These are phyloP conservation scores for Ganaspis sp. DNA, from an alignment of 1,140 invertebrate species.

Conservation along the genomic window DNA sequence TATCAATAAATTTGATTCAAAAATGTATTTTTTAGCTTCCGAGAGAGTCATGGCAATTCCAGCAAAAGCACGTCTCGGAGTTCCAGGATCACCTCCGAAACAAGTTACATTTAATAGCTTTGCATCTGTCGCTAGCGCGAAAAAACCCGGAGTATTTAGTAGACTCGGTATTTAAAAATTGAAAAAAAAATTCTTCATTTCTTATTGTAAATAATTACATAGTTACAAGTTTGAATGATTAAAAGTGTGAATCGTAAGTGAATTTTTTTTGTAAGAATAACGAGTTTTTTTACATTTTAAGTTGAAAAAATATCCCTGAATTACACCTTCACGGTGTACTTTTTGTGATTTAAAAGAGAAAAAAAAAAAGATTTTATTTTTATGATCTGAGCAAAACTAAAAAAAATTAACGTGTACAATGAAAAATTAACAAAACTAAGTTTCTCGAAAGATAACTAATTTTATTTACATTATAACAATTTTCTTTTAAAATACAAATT, in stretches of 20 bases:
- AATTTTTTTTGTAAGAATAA: not conserved
- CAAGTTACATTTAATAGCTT: constrained; percentile 74
- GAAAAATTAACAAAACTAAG: too few relatives aligned
- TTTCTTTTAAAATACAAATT: not conserved
- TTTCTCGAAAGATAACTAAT: too few relatives aligned
- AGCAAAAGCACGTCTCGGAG: constrained; percentile 71
- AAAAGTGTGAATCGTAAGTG: not conserved
- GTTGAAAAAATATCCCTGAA: too few relatives aligned
- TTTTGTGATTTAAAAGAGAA: too few relatives aligned
- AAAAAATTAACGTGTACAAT: not conserved
- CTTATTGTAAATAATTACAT: constrained; percentile 34
- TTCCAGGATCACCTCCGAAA: constrained; percentile 51
- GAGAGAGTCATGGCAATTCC: constrained; percentile 63
- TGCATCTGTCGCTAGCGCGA: constrained; percentile 62
- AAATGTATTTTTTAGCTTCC: constrained; percentile 62
- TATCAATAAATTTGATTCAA: not conserved
- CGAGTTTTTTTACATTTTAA: not conserved
- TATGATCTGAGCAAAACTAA: too few relatives aligned
- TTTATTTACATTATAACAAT: not conserved
- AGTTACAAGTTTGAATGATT: constrained; percentile 13
- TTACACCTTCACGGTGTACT: too few relatives aligned
- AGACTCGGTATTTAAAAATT: constrained; percentile 67
- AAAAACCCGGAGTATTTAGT: constrained; percentile 72
- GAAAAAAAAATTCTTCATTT: not conserved
- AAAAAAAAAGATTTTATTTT: too few relatives aligned